Evolutionary conservation across 2,888 invertebrate species (phyloP), one percentile per base, ranked within the genome.

Genomic region (Alentia gelatinosa): DNA sequence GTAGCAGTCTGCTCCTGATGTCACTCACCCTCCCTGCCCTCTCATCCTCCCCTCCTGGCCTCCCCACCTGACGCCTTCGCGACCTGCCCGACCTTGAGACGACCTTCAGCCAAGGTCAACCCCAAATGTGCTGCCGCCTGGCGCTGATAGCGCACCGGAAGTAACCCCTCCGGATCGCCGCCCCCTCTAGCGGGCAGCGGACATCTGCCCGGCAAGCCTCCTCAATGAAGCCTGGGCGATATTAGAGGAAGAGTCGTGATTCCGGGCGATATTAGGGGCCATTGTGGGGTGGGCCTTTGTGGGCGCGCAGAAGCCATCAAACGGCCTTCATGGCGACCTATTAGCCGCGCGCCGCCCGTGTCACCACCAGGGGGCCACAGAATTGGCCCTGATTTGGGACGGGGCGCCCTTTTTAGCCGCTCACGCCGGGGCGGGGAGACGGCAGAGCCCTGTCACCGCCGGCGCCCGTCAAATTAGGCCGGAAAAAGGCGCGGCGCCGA

Each of bases 271-370:
- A 79, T 79, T 79, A 79, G 79, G 79, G 79, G 47, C 47, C 47
- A 47, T 86, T 86, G 47, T 86, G 30, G 83, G 40, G 40, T 9
- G n/a, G 26, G 42, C 47, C 86, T 33, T 86, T 86, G 26, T 26
- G 42, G 86, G 86, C 26, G 5, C 7, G 86, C 86, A 42, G 86
- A 86, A 86, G 86, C 47, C 86, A 86, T 86, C 86, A 86, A 86
- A 86, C 33, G 86, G 50, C 47, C 86, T 86, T 86, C 86, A 86
- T 42, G 30, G 86, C 33, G 86, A 86, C 86, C 86, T 86, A 86
- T 86, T 86, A 47, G 50, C 26, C n/a, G 33, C 30, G 15, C 12
- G n/a, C 47, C 9, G 19, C 19, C 50, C 47, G 30, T 86, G 86
- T 47, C 86, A 86, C 26, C 33, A 30, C 26, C 47, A 86, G 50